These are phyloP conservation scores for Xyrichtys novacula DNA, from an alignment of 2,797 vertebrate genomes.

Conservation along the genomic window DNA sequence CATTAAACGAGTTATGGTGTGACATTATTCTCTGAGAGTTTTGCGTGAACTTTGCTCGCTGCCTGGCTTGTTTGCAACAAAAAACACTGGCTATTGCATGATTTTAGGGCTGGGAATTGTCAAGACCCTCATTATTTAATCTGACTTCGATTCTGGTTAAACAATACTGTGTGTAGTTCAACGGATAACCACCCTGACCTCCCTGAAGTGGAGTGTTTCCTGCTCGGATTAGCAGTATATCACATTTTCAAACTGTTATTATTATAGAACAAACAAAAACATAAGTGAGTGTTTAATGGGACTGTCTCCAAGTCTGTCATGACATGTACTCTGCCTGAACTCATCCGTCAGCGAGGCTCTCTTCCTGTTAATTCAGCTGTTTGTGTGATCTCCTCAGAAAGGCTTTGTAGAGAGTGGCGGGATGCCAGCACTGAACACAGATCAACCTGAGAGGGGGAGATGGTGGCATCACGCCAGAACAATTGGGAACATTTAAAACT, in stretches of 20 bases:
- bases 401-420: constrained; percentile 24
- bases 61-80: no score
- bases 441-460: constrained; percentile 27
- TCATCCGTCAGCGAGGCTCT: constrained; percentile 37
- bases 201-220: constrained; percentile 11
- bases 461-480: constrained; percentile 12
- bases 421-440: constrained; percentile 33
- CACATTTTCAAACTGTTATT: constrained; percentile 36
- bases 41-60: no score
- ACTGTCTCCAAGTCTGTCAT: constrained; percentile 16
- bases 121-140: no score
- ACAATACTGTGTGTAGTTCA: no score
- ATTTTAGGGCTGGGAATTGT: no score
- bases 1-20: no score
- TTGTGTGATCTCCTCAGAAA: constrained; percentile 43
- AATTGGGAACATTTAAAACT: constrained; percentile 1
- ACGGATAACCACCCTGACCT: background rate
- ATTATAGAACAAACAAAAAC: constrained; percentile 40
- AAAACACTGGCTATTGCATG: no score
- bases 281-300: constrained; percentile 42
- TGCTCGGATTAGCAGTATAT: constrained; percentile 26
- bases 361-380: constrained; percentile 69
- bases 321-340: constrained; percentile 53
- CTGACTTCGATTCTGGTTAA: no score
- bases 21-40: no score